phyloP scores from a whole-genome alignment of 2,113 vertebrate genomes.

The Lates calcarifer region DNA sequence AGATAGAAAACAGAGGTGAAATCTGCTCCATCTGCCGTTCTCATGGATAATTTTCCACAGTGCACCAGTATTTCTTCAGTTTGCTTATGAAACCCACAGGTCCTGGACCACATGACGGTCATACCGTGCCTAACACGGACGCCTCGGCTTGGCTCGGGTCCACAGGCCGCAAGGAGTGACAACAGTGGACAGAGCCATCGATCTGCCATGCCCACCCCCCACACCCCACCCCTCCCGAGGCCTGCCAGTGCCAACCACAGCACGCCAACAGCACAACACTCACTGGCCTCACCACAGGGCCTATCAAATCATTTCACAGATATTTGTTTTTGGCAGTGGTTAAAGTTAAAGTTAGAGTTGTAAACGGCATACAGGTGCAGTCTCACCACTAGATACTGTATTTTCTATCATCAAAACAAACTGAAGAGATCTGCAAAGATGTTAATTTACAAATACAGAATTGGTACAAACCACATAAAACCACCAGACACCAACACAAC shows the following conservation, averaged over 20 bases:
- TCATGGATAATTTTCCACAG: conserved; percentile 26
- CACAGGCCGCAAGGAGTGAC: conserved; percentile 43
- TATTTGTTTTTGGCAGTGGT: not conserved
- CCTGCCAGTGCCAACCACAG: conserved; percentile 16
- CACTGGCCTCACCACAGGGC: conserved; percentile 6
- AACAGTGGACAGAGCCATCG: conserved; percentile 62
- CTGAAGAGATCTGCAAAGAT: not conserved
- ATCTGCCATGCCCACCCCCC: conserved; percentile 47
- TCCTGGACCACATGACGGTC: conserved; percentile 27
- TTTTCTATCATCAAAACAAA: not conserved
- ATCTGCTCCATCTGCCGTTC: conserved; percentile 5
- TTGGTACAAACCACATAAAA: not conserved
- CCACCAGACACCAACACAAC: not conserved
- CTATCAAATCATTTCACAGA: not conserved
- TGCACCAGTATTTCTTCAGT: not conserved
- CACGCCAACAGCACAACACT: conserved; percentile 35
- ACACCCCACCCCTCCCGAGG: too few species aligned
- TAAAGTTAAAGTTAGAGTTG: not conserved
- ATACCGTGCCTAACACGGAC: conserved; percentile 33
- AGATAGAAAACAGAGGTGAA: conserved; percentile 27
- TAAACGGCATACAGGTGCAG: not conserved
- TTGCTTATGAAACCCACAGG: conserved; percentile 40
- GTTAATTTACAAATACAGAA: not conserved
- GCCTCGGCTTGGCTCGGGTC: conserved; percentile 38
- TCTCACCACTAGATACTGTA: not conserved